phyloP scores from a whole-genome alignment of 1,140 invertebrate genomes.

The Akabosia matsudoensis region DNA sequence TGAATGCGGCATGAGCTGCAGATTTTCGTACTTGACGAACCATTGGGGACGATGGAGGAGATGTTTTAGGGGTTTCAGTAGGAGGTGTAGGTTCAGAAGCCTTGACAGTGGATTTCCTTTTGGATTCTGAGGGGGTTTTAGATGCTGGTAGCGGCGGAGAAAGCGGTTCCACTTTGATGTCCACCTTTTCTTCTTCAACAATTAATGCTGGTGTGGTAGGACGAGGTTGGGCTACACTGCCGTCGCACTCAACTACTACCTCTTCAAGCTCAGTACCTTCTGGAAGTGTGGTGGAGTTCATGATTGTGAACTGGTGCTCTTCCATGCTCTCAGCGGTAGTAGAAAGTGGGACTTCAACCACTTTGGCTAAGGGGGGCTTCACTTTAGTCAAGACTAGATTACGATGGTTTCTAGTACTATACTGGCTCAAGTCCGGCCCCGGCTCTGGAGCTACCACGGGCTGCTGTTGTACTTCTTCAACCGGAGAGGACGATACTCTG shows the following conservation, averaged over 20 bases:
- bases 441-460: neutral
- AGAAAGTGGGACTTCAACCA: neutral
- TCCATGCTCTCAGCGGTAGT: neutral
- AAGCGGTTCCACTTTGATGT: neutral
- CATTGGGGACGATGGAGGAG: neutral
- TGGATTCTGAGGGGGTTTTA: no score
- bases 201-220: neutral
- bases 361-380: neutral
- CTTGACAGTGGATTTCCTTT: neutral
- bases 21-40: conserved; percentile 10
- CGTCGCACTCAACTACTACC: neutral
- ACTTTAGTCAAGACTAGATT: neutral
- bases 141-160: neutral
- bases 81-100: neutral
- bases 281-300: neutral
- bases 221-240: neutral
- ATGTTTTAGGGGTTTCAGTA: neutral
- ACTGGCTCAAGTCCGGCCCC: neutral
- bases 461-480: neutral
- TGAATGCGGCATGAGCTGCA: neutral
- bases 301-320: neutral
- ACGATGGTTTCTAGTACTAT: neutral
- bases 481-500: neutral
- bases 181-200: neutral
- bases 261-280: neutral